These are phyloP conservation scores for Leguminivora glycinivorella DNA, from an alignment of 1,140 invertebrate genomes.

Conservation along the genomic window DNA sequence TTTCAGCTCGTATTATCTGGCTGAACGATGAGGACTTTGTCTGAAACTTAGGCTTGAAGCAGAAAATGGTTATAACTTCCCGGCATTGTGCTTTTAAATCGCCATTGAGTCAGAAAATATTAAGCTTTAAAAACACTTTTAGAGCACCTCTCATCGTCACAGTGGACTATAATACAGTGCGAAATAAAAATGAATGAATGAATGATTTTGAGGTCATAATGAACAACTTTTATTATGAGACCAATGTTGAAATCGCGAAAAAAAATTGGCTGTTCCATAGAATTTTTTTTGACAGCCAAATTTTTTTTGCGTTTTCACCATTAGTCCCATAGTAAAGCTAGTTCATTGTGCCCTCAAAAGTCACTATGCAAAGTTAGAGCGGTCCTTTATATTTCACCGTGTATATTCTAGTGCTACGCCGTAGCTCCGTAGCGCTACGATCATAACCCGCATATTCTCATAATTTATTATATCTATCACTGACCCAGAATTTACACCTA, in stretches of 20 bases:
- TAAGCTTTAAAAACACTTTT: not conserved
- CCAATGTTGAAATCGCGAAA: too few species aligned
- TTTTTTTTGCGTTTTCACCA: too few species aligned
- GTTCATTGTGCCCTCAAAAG: too few species aligned
- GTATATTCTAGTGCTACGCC: conserved; percentile 46
- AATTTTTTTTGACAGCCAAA: too few species aligned
- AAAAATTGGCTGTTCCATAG: too few species aligned
- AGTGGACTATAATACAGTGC: conserved; percentile 20
- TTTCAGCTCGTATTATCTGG: not conserved
- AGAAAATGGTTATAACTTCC: conserved; percentile 4
- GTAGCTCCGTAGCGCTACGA: conserved; percentile 57
- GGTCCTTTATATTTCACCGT: too few species aligned
- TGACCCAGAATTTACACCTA: conserved; percentile 64
- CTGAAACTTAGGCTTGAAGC: not conserved
- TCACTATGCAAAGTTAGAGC: too few species aligned
- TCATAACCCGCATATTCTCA: conserved; percentile 50
- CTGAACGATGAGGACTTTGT: not conserved
- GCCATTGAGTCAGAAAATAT: not conserved
- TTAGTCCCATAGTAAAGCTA: too few species aligned
- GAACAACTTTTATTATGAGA: too few species aligned
- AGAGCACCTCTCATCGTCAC: conserved; percentile 1
- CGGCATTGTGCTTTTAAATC: not conserved
- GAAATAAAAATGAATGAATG: too few species aligned
- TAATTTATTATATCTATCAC: conserved; percentile 66
- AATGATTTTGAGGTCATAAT: too few species aligned